These are phyloP conservation scores for Hydrotaea cyrtoneurina DNA, from an alignment of 2,888 invertebrate genomes.

Conservation along the genomic window DNA sequence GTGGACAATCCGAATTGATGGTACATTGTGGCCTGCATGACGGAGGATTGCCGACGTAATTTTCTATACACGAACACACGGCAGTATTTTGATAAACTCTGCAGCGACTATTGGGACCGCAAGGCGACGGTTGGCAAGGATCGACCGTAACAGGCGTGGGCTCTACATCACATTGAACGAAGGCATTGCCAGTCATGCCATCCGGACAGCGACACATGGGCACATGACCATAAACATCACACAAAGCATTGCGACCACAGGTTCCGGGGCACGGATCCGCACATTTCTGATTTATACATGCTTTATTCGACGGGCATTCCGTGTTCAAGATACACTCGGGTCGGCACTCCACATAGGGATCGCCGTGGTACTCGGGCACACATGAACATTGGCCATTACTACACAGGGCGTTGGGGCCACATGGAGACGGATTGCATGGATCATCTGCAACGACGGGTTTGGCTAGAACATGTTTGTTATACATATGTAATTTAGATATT, in stretches of 20 bases:
- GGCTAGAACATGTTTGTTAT: slow-evolving; percentile 69
- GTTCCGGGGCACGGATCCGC: slow-evolving; percentile 89
- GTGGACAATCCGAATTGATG: slow-evolving; percentile 88
- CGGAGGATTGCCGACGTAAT: slow-evolving; percentile 88
- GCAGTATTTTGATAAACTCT: slow-evolving; percentile 82
- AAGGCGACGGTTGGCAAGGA: slow-evolving; percentile 87
- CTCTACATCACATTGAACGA: slow-evolving; percentile 82
- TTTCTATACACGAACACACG: slow-evolving; percentile 88
- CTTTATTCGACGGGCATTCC: slow-evolving; percentile 86
- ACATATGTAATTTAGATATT: too few species aligned
- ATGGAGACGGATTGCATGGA: slow-evolving; percentile 85
- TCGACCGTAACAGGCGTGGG: slow-evolving; percentile 80
- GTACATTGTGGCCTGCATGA: slow-evolving; percentile 90
- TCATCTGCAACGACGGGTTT: slow-evolving; percentile 75
- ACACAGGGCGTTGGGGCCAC: slow-evolving; percentile 87
- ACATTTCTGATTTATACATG: slow-evolving; percentile 88
- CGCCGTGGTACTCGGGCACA: slow-evolving; percentile 86
- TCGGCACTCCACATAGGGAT: slow-evolving; percentile 88
- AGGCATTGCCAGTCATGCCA: slow-evolving; percentile 89
- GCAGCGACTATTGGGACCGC: slow-evolving; percentile 90
- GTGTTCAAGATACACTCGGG: slow-evolving; percentile 90
- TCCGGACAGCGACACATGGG: slow-evolving; percentile 88
- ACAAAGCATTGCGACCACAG: slow-evolving; percentile 89
- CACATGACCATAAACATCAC: slow-evolving; percentile 88
- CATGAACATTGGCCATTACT: slow-evolving; percentile 86